A percentile compares a stretch with the other conserved stretches of the same genome.
Conservation (phyloP, 2,888 invertebrate genomes). For the Pharmacophagus antenor region DNA sequence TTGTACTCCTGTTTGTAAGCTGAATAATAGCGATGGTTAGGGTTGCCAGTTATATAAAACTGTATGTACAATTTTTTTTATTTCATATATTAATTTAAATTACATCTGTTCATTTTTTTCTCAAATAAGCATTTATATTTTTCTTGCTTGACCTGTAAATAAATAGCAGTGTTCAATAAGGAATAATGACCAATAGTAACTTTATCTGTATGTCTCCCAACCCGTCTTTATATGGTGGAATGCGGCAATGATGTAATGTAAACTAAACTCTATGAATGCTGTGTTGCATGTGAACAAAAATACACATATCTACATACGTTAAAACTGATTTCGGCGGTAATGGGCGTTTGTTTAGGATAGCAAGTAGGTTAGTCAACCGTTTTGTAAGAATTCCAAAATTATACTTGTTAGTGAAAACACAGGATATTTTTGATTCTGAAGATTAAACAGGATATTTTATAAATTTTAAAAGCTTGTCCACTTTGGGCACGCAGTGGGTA, state of each 20-base stretch:
- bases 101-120: too few relatives aligned
- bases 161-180: neutral
- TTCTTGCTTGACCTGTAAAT: too few relatives aligned
- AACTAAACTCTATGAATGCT: slow-evolving; percentile 27
- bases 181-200: neutral
- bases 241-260: slow-evolving; percentile 30
- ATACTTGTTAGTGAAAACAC: neutral
- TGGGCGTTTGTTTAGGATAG: slow-evolving; percentile 41
- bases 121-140: too few relatives aligned
- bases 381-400: slow-evolving; percentile 11
- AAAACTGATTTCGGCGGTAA: slow-evolving; percentile 1
- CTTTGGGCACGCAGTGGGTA: too few relatives aligned
- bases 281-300: slow-evolving; percentile 25
- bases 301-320: slow-evolving; percentile 11
- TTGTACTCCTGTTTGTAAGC: slow-evolving; percentile 11
- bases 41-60: slow-evolving; percentile 13
- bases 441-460: neutral
- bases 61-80: neutral
- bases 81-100: neutral
- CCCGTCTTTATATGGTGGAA: slow-evolving; percentile 25
- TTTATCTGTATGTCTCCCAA: slow-evolving; percentile 3
- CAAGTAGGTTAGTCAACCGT: slow-evolving; percentile 17
- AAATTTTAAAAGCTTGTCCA: neutral
- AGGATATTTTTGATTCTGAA: neutral
- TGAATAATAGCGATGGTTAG: slow-evolving; percentile 18